Conservation (phyloP, 1,140 invertebrate genomes). For the Apis laboriosa region DNA sequence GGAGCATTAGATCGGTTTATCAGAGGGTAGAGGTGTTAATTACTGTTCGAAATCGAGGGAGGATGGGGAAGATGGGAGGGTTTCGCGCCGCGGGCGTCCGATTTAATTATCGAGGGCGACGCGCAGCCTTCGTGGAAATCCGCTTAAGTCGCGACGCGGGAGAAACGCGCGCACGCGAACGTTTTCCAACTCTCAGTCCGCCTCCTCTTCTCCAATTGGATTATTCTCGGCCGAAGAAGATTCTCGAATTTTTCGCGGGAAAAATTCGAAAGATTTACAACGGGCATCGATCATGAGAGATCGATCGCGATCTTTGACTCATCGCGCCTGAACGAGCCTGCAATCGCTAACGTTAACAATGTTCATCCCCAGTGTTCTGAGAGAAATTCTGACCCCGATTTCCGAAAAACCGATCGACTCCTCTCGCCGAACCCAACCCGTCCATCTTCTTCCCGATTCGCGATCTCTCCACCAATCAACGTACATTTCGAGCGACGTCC, state of each 20-base stretch:
- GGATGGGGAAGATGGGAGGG: constrained; percentile 7
- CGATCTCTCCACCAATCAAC: neutral
- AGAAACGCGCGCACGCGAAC: neutral
- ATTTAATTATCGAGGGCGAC: constrained; percentile 49
- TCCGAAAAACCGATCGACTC: no score
- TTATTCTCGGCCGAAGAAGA: constrained; percentile 9
- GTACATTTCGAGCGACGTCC: neutral
- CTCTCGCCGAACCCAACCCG: neutral
- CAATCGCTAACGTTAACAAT: neutral
- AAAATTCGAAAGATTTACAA: neutral
- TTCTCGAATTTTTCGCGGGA: neutral
- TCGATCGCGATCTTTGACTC: no score
- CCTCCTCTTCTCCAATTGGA: constrained; percentile 24
- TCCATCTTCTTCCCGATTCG: no score
- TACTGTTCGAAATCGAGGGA: constrained; percentile 6
- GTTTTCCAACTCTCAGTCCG: neutral
- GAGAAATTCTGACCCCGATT: neutral
- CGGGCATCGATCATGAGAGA: neutral
- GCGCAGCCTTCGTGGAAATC: constrained; percentile 24
- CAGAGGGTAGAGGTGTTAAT: constrained; percentile 43
- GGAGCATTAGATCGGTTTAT: constrained; percentile 26
- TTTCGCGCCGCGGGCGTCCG: neutral
- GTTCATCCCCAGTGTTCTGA: neutral
- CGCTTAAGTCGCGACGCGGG: constrained; percentile 38
- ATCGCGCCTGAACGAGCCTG: no score